Evolutionary conservation across 1,140 invertebrate species (phyloP), one percentile per base, ranked within the genome.

Genomic region (Gryllus bimaculatus): DNA sequence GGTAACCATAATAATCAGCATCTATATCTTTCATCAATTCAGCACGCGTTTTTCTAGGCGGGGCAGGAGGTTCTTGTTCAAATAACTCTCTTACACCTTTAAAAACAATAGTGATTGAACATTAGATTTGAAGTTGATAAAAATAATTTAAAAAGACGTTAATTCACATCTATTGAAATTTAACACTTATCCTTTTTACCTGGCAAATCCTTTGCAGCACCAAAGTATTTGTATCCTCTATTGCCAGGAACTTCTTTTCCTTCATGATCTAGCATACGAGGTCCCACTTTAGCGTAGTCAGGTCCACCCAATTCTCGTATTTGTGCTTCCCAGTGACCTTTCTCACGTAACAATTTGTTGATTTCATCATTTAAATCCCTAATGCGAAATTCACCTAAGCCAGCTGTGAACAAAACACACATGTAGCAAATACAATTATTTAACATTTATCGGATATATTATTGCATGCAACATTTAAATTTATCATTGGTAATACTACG

Each of bases 281-380:
- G 96, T 0, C 96, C 96, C 82, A 95, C 92, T 83, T 94, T 92
- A 49, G 93, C 90, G 87, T 99, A 99, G 86, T 99, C 97, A 4
- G 95, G 94, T 0, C 98, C 98, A 21, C 97, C 98, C 1, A 99
- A 88, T 81, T 98, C 93, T 82, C 94, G 93, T 79, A 99, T 99
- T 85, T 98, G 93, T 49, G 94, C 92, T 85, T 99, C 98, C 98
- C 98, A 99, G 84, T 99, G 97, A 0, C 96, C 89, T 85, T 96
- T 96, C 85, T 99, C 96, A 81, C 97, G 87, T 47, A 99, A 88
- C 54, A 99, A 85, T 87, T 99, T 99, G 85, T 99, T 99, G 79
- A 99, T 99, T 88, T 99, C 98, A 88, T 99, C 98, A 86, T 99
- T 99, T 3, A 99, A 87, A 87, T 99, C 98, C 49, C 98, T 88